Evolutionary conservation across 2,113 vertebrate species (phyloP), one percentile per base, ranked within the genome.

Genomic region (Rhegmatorhina hoffmannsi): DNA sequence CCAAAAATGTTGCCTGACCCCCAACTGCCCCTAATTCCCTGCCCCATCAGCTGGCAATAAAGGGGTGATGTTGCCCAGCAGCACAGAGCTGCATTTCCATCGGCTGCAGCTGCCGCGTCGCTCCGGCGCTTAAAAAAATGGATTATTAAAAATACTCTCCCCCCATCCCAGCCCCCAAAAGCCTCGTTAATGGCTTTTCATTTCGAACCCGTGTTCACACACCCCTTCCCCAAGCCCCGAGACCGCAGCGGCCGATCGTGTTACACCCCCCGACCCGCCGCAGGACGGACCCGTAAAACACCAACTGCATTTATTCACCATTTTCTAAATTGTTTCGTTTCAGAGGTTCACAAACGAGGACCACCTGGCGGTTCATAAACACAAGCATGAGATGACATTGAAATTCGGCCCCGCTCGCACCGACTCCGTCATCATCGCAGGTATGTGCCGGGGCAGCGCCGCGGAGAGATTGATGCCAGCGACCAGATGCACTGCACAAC

Each of bases 261-360:
- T 44, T 66, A 7, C 40, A 15, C 29, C 21, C 62, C 28, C 72
- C 56, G 24, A 52, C 62, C 29, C 84, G 16, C n/a, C 63, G 43
- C 69, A 52, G 80, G 75, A 49, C 74, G 49, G 77, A 79, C 78
- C 25, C 56, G 29, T 92, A 87, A 92, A 88, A 81, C 88, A 31
- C 96, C 60, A 77, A 87, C 14, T 10, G 13, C 86, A 53, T 92
- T 94, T 84, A 89, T 87, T 84, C 66, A 46, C 67, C n/a, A 11
- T 92, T 89, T 80, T 23, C 53, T 20, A 31, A 74, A 60, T 46
- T 11, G 66, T 98, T 97, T 97, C 83, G 0, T 96, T 98, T 66
- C 98, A 99, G 99, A 98, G 99, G 97, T 99, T 99, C 97, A 99
- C 99, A 91, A 99, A 99, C 80, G 99, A 99, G 98, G 99, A 99